Conservation (phyloP, 2,888 invertebrate species). For the Andrena fulva region DNA sequence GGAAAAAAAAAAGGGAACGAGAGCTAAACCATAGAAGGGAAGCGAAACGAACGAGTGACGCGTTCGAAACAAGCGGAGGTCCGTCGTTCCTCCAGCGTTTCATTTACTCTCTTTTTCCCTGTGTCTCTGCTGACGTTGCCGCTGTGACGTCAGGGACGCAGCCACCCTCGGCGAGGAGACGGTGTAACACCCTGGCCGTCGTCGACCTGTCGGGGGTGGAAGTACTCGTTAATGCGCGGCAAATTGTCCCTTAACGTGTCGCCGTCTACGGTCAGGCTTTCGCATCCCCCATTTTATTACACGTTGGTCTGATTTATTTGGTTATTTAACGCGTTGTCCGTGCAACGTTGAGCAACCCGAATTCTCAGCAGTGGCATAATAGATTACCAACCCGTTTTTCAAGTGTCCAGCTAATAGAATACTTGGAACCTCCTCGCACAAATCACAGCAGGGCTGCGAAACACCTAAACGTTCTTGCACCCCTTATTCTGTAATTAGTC, state of each 20-base stretch:
- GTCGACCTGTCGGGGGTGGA: slow-evolving; percentile 39
- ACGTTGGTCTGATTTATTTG: background rate
- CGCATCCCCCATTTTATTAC: background rate
- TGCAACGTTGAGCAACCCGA: background rate
- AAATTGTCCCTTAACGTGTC: slow-evolving; percentile 44
- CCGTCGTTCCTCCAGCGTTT: slow-evolving; percentile 31
- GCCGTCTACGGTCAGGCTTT: slow-evolving; percentile 1
- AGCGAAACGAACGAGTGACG: slow-evolving; percentile 58
- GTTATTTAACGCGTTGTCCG: background rate
- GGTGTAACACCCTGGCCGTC: slow-evolving; percentile 47
- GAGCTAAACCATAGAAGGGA: slow-evolving; percentile 30
- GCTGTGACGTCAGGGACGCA: slow-evolving; percentile 60
- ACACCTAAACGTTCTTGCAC: no score
- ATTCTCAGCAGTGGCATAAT: background rate
- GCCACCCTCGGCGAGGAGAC: slow-evolving; percentile 49
- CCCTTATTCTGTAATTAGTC: no score
- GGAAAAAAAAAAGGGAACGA: slow-evolving; percentile 40
- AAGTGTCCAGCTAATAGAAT: no score
- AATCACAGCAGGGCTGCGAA: no score
- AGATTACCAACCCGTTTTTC: no score
- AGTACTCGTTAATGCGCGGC: slow-evolving; percentile 49
- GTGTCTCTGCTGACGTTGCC: slow-evolving; percentile 57
- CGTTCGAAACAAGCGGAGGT: slow-evolving; percentile 61
- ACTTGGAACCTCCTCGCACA: no score
- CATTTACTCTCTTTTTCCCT: slow-evolving; percentile 34